Evolutionary conservation across 2,113 vertebrate species (phyloP).

Genomic region (Malurus cyaneus): DNA sequence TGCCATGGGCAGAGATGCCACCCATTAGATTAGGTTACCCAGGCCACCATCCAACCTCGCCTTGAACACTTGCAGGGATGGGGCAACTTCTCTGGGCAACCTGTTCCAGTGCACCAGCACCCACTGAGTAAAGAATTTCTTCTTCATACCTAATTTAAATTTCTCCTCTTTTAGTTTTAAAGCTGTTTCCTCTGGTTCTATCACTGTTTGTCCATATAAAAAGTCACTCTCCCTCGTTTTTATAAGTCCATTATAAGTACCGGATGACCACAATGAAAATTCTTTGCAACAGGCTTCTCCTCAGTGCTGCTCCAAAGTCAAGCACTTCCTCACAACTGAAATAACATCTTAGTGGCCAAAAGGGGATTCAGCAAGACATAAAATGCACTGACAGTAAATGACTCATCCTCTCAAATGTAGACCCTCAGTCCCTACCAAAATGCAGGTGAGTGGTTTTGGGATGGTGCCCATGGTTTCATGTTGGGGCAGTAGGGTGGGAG

Average conservation of each 20-base stretch:
- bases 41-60: rapidly evolving
- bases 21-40: not conserved
- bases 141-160: not conserved
- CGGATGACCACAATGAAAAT: not conserved
- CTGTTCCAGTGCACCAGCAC: not conserved
- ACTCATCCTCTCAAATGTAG: not conserved
- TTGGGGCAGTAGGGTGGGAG: not conserved
- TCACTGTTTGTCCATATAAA: not conserved
- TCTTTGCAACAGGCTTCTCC: not conserved
- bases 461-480: not conserved
- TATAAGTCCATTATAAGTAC: not conserved
- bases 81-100: not conserved
- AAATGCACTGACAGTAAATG: not conserved
- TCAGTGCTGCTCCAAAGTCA: not conserved
- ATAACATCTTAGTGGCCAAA: not conserved
- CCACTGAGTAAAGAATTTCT: not conserved
- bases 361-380: not conserved
- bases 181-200: not conserved
- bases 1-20: not conserved
- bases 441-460: not conserved
- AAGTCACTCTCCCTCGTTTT: not conserved
- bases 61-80: not conserved
- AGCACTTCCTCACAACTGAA: not conserved
- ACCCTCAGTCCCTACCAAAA: not conserved
- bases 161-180: not conserved